These are phyloP conservation scores for Brachyrhaphis roseni DNA, from an alignment of 2,797 vertebrate species.

Conservation along the genomic window DNA sequence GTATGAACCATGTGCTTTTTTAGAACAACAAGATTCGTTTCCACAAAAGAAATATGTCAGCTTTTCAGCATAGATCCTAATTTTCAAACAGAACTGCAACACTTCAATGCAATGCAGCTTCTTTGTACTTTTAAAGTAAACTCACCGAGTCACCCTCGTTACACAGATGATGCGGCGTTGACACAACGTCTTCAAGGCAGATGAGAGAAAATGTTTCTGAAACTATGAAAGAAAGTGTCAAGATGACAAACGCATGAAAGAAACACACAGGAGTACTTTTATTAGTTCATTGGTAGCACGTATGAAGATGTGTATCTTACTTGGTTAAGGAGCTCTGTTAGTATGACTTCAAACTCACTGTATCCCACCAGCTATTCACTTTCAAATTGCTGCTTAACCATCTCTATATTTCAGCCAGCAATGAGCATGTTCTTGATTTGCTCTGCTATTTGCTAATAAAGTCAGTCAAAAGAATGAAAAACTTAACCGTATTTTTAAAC, in stretches of 20 bases:
- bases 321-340: not conserved
- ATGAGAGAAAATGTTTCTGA: conserved; percentile 1
- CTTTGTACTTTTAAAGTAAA: conserved; percentile 7
- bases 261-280: not conserved
- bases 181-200: not conserved
- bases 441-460: too few species aligned
- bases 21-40: not conserved
- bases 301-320: not conserved
- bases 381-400: not conserved
- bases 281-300: not conserved
- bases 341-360: not conserved
- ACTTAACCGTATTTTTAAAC: not conserved
- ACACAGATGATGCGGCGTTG: not conserved
- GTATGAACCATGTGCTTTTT: not conserved
- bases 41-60: not conserved
- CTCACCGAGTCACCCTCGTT: not conserved
- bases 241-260: not conserved
- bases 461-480: not conserved
- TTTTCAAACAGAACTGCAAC: not conserved
- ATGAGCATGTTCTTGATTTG: not conserved
- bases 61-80: not conserved
- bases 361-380: not conserved
- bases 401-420: not conserved
- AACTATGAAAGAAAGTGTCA: not conserved
- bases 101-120: not conserved